Conservation (phyloP, 2,888 invertebrate species). For the Cheilosia impressa region DNA sequence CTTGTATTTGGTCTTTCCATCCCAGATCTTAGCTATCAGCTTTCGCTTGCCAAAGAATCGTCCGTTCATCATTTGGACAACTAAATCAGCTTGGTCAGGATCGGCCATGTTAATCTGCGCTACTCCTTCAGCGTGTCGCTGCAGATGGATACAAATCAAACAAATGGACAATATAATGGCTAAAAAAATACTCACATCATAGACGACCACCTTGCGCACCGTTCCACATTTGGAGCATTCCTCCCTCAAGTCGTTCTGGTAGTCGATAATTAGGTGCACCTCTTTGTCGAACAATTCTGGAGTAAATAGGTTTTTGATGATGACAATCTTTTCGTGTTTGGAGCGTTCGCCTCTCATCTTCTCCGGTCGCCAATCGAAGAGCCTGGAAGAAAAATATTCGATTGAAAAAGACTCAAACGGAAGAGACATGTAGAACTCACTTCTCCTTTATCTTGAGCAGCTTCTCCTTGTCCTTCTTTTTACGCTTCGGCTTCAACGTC, state of each 20-base stretch:
- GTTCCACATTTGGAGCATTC: slow-evolving; percentile 96
- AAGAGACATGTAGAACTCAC: slow-evolving; percentile 82
- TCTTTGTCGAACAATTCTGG: slow-evolving; percentile 95
- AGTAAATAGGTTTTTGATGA: slow-evolving; percentile 96
- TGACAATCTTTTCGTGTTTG: slow-evolving; percentile 95
- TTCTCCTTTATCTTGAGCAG: slow-evolving; percentile 96
- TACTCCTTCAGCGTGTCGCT: slow-evolving; percentile 97
- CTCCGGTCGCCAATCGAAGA: slow-evolving; percentile 99
- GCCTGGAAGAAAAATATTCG: slow-evolving; percentile 82
- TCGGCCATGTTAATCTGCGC: slow-evolving; percentile 95
- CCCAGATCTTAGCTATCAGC: slow-evolving; percentile 95
- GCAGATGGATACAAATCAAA: neutral
- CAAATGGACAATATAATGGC: no score
- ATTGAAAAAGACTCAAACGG: neutral
- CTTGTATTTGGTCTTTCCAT: slow-evolving; percentile 97
- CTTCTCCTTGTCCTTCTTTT: slow-evolving; percentile 95
- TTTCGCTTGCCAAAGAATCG: slow-evolving; percentile 95
- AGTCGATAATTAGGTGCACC: slow-evolving; percentile 94
- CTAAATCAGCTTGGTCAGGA: slow-evolving; percentile 95
- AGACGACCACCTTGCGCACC: slow-evolving; percentile 95
- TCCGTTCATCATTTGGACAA: slow-evolving; percentile 93
- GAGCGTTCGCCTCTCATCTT: slow-evolving; percentile 93
- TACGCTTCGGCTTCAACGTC: slow-evolving; percentile 94
- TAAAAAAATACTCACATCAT: slow-evolving; percentile 88
- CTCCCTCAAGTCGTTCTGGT: slow-evolving; percentile 94